phyloP scores from a whole-genome alignment of 2,113 vertebrate species.

The Dipodomys stephensi region DNA sequence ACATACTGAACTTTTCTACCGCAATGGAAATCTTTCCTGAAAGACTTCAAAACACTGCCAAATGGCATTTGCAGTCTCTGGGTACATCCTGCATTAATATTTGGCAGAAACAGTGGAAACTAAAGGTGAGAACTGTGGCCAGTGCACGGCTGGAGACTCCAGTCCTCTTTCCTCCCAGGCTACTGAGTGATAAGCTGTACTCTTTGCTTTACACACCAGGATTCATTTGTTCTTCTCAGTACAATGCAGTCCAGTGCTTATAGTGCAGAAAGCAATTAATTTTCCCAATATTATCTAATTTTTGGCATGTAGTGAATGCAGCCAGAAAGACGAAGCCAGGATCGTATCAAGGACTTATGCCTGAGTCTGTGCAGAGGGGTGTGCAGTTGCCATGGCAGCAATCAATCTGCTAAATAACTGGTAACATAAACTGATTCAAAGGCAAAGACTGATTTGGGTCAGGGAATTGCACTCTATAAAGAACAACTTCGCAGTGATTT shows the following conservation, averaged over 20 bases:
- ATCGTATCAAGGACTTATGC: slow-evolving; percentile 82
- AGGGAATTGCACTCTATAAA: slow-evolving; percentile 80
- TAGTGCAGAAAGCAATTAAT: slow-evolving; percentile 81
- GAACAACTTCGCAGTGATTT: slow-evolving; percentile 81
- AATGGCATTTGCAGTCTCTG: slow-evolving; percentile 54
- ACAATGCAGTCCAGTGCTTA: slow-evolving; percentile 70
- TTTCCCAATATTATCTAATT: slow-evolving; percentile 82
- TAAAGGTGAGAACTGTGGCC: slow-evolving; percentile 69
- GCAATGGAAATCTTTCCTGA: slow-evolving; percentile 39
- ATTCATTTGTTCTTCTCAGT: slow-evolving; percentile 78
- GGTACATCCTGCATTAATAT: slow-evolving; percentile 62
- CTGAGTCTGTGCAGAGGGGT: slow-evolving; percentile 78
- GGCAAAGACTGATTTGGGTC: slow-evolving; percentile 87
- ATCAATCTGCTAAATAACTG: slow-evolving; percentile 85
- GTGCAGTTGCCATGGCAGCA: slow-evolving; percentile 87
- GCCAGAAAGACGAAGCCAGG: slow-evolving; percentile 75
- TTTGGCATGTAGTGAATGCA: slow-evolving; percentile 76
- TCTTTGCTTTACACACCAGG: slow-evolving; percentile 62
- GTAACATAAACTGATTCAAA: slow-evolving; percentile 87
- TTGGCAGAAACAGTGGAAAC: slow-evolving; percentile 62
- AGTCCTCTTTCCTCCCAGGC: neutral
- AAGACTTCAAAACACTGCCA: slow-evolving; percentile 55
- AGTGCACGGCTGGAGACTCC: slow-evolving; percentile 3
- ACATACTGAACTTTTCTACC: neutral
- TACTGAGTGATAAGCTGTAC: slow-evolving; percentile 53